These are phyloP conservation scores for Lagocephalus sceleratus DNA, from an alignment of 2,797 vertebrate genomes.

Conservation along the genomic window DNA sequence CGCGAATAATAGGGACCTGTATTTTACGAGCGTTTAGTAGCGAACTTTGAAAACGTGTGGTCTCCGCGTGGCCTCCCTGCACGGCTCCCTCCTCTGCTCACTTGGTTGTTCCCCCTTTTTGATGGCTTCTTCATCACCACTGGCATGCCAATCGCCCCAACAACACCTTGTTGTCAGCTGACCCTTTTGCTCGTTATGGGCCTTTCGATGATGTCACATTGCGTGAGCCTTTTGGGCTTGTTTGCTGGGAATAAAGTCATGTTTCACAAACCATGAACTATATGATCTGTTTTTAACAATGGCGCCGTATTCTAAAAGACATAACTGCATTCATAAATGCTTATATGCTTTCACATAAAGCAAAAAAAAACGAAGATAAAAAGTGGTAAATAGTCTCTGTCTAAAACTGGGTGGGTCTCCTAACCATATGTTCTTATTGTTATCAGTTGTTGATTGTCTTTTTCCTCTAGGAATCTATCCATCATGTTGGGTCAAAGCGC, in stretches of 20 bases:
- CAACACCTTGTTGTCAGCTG: slow-evolving; percentile 42
- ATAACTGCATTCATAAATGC: slow-evolving; percentile 25
- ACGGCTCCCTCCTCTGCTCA: slow-evolving; percentile 25
- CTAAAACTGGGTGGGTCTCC: no score
- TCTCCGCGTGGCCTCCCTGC: slow-evolving; percentile 64
- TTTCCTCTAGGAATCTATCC: background rate
- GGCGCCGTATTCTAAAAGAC: slow-evolving; percentile 26
- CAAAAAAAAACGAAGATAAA: no score
- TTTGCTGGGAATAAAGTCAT: slow-evolving; percentile 50
- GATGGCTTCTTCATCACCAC: slow-evolving; percentile 35
- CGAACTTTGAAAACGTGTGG: slow-evolving; percentile 79
- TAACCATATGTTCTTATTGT: no score
- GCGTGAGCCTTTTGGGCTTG: slow-evolving; percentile 41
- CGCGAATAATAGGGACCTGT: slow-evolving; percentile 74
- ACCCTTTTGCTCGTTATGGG: slow-evolving; percentile 24
- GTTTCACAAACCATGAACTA: slow-evolving; percentile 54
- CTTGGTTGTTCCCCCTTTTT: slow-evolving; percentile 52
- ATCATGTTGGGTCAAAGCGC: background rate
- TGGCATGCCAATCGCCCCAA: slow-evolving; percentile 45
- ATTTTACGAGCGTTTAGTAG: slow-evolving; percentile 72
- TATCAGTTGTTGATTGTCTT: no score
- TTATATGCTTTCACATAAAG: no score
- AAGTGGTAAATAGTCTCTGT: no score
- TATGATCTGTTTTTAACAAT: slow-evolving; percentile 32
- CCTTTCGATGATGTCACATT: slow-evolving; percentile 27